Conservation (phyloP, 1,140 invertebrate genomes). For the Rhyzopertha dominica region DNA sequence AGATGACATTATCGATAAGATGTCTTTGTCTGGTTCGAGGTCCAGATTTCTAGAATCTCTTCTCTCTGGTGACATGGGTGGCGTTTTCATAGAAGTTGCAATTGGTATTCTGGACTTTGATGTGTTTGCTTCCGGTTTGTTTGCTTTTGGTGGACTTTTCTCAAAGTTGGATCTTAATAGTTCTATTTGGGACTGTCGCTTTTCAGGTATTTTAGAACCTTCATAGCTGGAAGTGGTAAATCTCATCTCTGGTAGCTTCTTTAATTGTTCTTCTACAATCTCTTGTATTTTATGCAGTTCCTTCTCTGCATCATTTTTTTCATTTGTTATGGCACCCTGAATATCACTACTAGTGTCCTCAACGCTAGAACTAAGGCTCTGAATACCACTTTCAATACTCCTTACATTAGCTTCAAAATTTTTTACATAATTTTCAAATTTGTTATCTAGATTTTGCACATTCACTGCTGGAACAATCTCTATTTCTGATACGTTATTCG, state of each 20-base stretch:
- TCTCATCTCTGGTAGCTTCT: slow-evolving; percentile 50
- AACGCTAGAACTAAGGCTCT: no score
- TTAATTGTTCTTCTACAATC: slow-evolving; percentile 40
- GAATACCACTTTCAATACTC: slow-evolving; percentile 30
- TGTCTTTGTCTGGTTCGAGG: slow-evolving; percentile 37
- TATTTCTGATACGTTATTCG: slow-evolving; percentile 32
- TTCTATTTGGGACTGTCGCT: slow-evolving; percentile 49
- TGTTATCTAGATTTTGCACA: slow-evolving; percentile 32
- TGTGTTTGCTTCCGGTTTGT: slow-evolving; percentile 30
- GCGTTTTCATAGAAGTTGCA: slow-evolving; percentile 31
- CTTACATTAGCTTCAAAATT: slow-evolving; percentile 35
- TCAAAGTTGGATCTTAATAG: slow-evolving; percentile 47
- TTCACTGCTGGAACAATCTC: slow-evolving; percentile 30
- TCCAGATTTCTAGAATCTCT: slow-evolving; percentile 37
- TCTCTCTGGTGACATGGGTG: slow-evolving; percentile 41
- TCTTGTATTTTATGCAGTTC: slow-evolving; percentile 41
- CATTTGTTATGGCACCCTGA: slow-evolving; percentile 20
- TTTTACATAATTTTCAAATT: slow-evolving; percentile 39
- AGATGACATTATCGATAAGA: slow-evolving; percentile 40
- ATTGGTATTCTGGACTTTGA: slow-evolving; percentile 34
- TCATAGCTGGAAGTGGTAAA: slow-evolving; percentile 57
- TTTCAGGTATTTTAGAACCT: slow-evolving; percentile 45
- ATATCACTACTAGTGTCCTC: no score
- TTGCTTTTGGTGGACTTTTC: slow-evolving; percentile 35
- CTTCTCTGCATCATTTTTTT: slow-evolving; percentile 34